These are phyloP conservation scores for Apodemus sylvaticus DNA, from an alignment of 2,113 vertebrate genomes.

Conservation along the genomic window DNA sequence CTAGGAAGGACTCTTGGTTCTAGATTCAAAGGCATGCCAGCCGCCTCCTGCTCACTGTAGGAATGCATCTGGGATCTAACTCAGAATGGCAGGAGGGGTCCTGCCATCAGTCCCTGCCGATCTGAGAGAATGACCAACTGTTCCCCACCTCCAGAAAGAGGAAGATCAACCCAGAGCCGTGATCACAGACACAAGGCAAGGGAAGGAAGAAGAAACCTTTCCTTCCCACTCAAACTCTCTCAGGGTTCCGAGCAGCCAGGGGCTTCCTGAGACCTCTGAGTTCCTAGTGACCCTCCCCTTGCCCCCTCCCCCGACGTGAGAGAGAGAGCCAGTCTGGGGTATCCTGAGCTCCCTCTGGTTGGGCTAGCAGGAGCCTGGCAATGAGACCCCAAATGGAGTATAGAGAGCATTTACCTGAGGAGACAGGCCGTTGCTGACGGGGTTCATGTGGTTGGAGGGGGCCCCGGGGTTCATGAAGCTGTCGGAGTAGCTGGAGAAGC, in stretches of 20 bases:
- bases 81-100: background rate
- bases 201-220: rapidly evolving
- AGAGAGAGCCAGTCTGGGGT: background rate
- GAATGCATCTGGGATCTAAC: background rate
- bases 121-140: background rate
- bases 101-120: background rate
- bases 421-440: constrained; percentile 97
- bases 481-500: constrained; percentile 99
- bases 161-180: background rate
- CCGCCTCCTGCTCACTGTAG: rapidly evolving
- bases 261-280: background rate
- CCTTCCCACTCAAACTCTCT: background rate
- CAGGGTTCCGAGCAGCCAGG: background rate
- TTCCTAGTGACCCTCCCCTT: background rate
- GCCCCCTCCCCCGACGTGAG: background rate
- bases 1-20: background rate
- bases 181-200: background rate
- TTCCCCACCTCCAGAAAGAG: background rate
- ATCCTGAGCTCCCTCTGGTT: background rate
- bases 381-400: rapidly evolving
- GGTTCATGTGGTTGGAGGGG: constrained; percentile 97
- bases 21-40: background rate
- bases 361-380: background rate
- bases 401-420: constrained; percentile 91
- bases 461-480: constrained; percentile 97